phyloP scores from a whole-genome alignment of 2,113 vertebrate genomes.

The Paedocypris sp. region DNA sequence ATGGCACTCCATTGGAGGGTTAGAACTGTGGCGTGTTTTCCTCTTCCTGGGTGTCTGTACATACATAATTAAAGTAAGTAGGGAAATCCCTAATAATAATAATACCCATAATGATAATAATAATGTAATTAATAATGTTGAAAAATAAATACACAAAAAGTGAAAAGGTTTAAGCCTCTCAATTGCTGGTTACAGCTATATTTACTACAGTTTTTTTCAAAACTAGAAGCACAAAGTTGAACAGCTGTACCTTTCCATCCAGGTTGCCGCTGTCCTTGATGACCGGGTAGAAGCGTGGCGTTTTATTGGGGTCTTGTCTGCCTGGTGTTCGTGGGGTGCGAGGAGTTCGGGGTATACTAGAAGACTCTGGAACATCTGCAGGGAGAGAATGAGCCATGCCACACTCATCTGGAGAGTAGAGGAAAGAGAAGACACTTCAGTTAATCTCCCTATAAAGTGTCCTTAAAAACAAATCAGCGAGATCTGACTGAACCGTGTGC shows the following conservation, averaged over 20 bases:
- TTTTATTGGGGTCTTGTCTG: conserved; percentile 79
- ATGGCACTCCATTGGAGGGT: conserved; percentile 81
- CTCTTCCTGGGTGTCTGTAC: conserved; percentile 87
- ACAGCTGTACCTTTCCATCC: conserved; percentile 64
- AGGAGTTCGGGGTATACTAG: conserved; percentile 46
- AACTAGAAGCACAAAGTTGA: too few species aligned
- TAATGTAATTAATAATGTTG: too few species aligned
- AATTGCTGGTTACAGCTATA: too few species aligned
- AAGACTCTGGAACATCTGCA: conserved; percentile 67
- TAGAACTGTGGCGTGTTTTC: conserved; percentile 85
- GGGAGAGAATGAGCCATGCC: conserved; percentile 62
- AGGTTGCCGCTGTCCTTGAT: conserved; percentile 75
- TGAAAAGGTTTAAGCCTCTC: too few species aligned
- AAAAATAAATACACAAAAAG: too few species aligned
- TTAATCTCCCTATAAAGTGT: too few species aligned
- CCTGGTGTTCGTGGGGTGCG: conserved; percentile 71
- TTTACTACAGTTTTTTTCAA: too few species aligned
- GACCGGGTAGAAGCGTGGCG: conserved; percentile 85
- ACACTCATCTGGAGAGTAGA: conserved; percentile 34
- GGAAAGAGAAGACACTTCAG: not conserved
- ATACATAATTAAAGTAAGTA: too few species aligned
- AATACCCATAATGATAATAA: too few species aligned
- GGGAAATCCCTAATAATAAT: too few species aligned
- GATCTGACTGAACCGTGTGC: too few species aligned
- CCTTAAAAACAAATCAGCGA: too few species aligned